Base-by-base conservation (phyloP, 2,113 vertebrate genomes). In the Amblyopsis rosae region DNA sequence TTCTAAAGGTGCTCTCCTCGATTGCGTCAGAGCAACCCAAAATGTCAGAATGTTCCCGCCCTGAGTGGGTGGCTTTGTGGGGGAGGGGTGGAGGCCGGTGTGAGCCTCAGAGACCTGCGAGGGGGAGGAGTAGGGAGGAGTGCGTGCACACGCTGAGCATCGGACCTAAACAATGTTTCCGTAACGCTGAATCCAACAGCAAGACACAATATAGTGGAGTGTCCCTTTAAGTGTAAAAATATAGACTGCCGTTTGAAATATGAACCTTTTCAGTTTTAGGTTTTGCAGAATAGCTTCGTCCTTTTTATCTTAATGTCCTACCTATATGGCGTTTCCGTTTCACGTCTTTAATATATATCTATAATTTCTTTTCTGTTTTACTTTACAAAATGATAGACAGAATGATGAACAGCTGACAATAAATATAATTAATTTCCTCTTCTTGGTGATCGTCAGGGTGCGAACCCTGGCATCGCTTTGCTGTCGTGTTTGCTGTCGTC, bases 311-410 rank as follows among this genome's bases (percentile, higher is more conserved):
- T 72, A 68, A 26, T 67, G 66, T 85, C 78, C 82, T 88, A 84
- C 80, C 65, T 85, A 79, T 72, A 19, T 19, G 76, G 75, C 66
- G 81, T 81, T 82, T 85, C 72, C 79, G 76, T 82, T 83, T 81
- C 76, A 48, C 63, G 84, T 82, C 76, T 72, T 82, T 87, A 87
- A 92, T 92, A 93, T 90, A 92, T 91, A 92, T 91, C 88, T 92
- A 88, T 92, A 92, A 87, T 87, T 91, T 87, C 76, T 86, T 87
- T 85, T 72, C 67, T 87, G 90, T 87, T 75, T 89, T 91, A 91
- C 87, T 79, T 93, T 93, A 94, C 92, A 93, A 93, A 92, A 94
- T 92, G 92, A 94, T 90, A 90, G 79, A 89, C 72, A 90, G 92
- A 93, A 91, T 90, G 89, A 90, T 91, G 94, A 92, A 91, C 86